Conservation (phyloP, 2,888 invertebrate genomes). For the Eupithecia dodoneata region DNA sequence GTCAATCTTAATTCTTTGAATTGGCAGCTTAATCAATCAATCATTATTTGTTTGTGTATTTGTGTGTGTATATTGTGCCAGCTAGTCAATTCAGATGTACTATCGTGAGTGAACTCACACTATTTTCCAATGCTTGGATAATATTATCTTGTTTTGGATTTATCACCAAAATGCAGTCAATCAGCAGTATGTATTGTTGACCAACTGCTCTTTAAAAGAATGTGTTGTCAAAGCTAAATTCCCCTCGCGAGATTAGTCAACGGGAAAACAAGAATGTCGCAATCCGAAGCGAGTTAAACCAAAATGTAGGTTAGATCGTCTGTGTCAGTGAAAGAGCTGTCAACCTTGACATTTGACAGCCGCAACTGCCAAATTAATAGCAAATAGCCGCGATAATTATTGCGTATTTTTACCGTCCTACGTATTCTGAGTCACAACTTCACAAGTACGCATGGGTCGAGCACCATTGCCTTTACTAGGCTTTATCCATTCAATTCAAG, state of each 20-base stretch:
- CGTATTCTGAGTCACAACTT: conserved; percentile 59
- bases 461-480: conserved; percentile 45
- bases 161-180: no score
- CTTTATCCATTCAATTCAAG: conserved; percentile 75
- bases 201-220: conserved; percentile 25
- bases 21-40: conserved; percentile 9
- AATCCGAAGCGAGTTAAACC: conserved; percentile 31
- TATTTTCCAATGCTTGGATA: no score
- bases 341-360: conserved; percentile 51
- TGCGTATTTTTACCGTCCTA: conserved; percentile 62
- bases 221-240: conserved; percentile 40
- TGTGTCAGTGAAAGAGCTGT: conserved; percentile 40
- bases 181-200: not conserved
- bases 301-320: conserved; percentile 47
- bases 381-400: conserved; percentile 54
- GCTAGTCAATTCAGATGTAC: not conserved
- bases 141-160: no score
- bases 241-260: conserved; percentile 38
- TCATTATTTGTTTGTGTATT: not conserved
- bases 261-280: conserved; percentile 38
- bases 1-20: conserved; percentile 12
- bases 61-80: not conserved
- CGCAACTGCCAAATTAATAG: conserved; percentile 36
- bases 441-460: conserved; percentile 42
- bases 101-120: not conserved